phyloP scores from a whole-genome alignment of 2,113 vertebrate species.

The Solenodon paradoxus region DNA sequence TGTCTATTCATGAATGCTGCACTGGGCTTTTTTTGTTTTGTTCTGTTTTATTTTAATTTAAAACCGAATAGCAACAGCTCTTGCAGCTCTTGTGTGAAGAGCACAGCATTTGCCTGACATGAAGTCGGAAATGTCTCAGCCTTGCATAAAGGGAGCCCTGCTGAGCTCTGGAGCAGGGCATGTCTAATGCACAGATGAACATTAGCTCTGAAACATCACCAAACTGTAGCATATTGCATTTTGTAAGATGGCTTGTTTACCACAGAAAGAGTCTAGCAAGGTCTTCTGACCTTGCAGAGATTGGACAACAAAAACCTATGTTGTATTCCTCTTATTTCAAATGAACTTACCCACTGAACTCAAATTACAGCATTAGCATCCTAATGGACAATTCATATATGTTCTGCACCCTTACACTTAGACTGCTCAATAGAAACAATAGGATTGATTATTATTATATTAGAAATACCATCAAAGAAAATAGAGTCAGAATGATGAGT shows the following conservation, averaged over 20 bases:
- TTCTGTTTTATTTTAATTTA: neutral
- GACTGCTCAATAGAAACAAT: neutral
- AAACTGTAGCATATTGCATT: accelerated
- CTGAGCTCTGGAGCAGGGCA: conserved; percentile 50
- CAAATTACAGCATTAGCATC: neutral
- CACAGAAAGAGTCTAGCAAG: neutral
- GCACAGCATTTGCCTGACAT: conserved; percentile 60
- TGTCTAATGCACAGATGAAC: conserved; percentile 32
- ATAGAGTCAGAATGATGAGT: neutral
- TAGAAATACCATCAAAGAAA: conserved; percentile 15
- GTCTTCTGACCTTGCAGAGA: neutral
- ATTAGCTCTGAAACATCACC: neutral
- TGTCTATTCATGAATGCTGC: neutral
- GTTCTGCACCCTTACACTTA: neutral
- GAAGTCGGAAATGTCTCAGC: conserved; percentile 66
- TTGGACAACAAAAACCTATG: neutral
- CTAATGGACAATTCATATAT: neutral
- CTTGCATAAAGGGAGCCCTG: neutral
- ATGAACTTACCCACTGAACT: neutral
- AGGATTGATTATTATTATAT: conserved; percentile 23
- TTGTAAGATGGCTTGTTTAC: neutral
- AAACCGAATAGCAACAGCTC: conserved; percentile 48
- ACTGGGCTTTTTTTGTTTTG: neutral
- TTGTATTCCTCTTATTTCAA: neutral
- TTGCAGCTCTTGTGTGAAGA: conserved; percentile 44